Evolutionary conservation across 1,140 invertebrate species (phyloP).

Genomic region (Drosophila baimaii): DNA sequence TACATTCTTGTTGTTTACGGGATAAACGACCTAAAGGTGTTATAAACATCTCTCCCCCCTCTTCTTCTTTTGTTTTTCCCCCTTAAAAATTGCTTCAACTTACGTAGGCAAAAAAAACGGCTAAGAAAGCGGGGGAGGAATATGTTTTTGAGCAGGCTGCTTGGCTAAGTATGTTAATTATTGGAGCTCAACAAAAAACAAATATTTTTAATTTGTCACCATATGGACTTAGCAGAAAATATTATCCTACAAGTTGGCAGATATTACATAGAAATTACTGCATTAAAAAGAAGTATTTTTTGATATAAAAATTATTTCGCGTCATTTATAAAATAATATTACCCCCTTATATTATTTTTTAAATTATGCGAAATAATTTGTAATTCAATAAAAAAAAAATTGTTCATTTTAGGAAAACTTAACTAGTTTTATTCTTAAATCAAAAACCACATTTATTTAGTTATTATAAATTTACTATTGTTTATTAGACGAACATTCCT

Average conservation of each 20-base stretch:
- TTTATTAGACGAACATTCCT: no score
- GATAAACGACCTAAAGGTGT: conserved; percentile 59
- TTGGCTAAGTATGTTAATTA: conserved; percentile 27
- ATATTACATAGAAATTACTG: no score
- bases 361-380: no score
- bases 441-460: no score
- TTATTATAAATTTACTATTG: no score
- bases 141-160: not conserved
- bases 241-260: fast-evolving
- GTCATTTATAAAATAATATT: no score
- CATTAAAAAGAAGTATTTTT: not conserved
- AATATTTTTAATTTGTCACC: conserved; percentile 4
- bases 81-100: not conserved
- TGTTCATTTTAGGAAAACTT: not conserved
- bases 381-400: not conserved
- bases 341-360: not conserved
- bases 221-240: not conserved
- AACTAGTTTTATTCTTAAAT: no score
- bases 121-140: not conserved
- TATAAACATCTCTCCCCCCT: conserved; percentile 17
- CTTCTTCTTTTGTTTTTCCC: not conserved
- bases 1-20: conserved; percentile 75
- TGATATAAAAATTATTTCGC: no score
- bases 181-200: not conserved
- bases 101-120: conserved; percentile 11